A percentile compares a stretch with the other conserved stretches of the same genome.
phyloP scores from a whole-genome alignment of 1,140 invertebrate genomes.

The Dendrolimus kikuchii region DNA sequence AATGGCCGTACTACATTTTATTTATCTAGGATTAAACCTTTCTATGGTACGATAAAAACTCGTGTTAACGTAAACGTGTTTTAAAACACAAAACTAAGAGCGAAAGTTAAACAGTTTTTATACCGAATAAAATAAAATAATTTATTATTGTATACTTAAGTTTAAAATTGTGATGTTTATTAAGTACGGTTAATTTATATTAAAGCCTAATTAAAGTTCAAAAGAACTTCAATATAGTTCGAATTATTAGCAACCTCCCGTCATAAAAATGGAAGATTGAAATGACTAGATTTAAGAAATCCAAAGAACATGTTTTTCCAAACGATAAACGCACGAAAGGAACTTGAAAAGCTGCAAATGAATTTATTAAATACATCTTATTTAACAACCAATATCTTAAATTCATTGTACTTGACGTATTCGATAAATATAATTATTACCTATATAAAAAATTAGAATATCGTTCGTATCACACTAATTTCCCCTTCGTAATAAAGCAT shows the following conservation, averaged over 20 bases:
- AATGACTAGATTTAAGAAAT: slow-evolving; percentile 55
- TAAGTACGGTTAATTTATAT: slow-evolving; percentile 6
- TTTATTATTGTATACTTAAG: background rate
- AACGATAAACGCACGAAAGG: slow-evolving; percentile 40
- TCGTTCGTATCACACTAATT: no score
- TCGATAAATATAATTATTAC: slow-evolving; percentile 7
- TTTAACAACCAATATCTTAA: slow-evolving; percentile 24
- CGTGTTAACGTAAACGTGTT: no score
- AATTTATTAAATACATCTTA: slow-evolving; percentile 14
- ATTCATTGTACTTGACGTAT: slow-evolving; percentile 33
- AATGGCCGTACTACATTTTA: no score
- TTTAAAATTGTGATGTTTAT: slow-evolving; percentile 38
- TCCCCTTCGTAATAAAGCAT: no score
- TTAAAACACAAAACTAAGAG: no score
- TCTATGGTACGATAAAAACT: no score
- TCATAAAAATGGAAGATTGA: slow-evolving; percentile 34
- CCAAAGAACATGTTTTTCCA: slow-evolving; percentile 20
- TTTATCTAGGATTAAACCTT: no score
- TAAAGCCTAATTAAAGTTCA: slow-evolving; percentile 2
- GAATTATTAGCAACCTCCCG: no score
- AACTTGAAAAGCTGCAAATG: slow-evolving; percentile 27
- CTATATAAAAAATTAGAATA: no score
- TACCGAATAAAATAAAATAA: no score
- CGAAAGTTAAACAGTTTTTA: no score
- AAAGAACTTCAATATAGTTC: no score